phyloP scores from a whole-genome alignment of 2,797 vertebrate species.

The Petrocephalus schoutedeni region DNA sequence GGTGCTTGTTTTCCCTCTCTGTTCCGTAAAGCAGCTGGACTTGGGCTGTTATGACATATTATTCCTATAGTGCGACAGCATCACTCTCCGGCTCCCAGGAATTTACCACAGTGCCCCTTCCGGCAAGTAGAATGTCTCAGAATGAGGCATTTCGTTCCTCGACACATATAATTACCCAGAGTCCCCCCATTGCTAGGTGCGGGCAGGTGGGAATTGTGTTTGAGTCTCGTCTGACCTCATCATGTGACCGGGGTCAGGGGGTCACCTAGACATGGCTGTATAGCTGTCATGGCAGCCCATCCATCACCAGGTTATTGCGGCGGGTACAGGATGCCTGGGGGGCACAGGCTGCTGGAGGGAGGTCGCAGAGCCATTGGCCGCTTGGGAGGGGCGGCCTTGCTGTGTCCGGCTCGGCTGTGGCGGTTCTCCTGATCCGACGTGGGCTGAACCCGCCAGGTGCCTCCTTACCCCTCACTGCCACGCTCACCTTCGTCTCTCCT shows the following conservation, averaged over 20 bases:
- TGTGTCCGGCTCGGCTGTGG: neutral
- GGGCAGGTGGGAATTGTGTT: conserved; percentile 70
- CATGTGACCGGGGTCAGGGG: conserved; percentile 70
- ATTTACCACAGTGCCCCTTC: conserved; percentile 50
- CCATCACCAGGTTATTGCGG: conserved; percentile 69
- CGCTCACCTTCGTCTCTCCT: neutral
- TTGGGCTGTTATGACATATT: conserved; percentile 60
- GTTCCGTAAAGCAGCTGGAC: conserved; percentile 48
- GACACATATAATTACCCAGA: conserved; percentile 60
- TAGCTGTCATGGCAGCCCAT: conserved; percentile 55
- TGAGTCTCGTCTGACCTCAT: conserved; percentile 62
- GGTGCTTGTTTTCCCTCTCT: conserved; percentile 45
- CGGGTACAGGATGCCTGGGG: conserved; percentile 54
- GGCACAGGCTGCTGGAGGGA: conserved; percentile 32
- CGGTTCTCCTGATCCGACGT: neutral
- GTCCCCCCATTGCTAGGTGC: conserved; percentile 61
- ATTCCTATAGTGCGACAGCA: conserved; percentile 60
- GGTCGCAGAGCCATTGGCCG: neutral
- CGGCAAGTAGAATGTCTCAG: conserved; percentile 53
- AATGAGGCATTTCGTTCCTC: conserved; percentile 56
- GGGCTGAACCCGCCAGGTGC: neutral
- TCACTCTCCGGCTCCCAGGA: conserved; percentile 41
- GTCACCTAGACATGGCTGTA: conserved; percentile 57
- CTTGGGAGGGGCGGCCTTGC: neutral
- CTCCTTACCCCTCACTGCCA: neutral